These are phyloP conservation scores for Stictonetta naevosa DNA, from an alignment of 2,113 vertebrate species.

Conservation along the genomic window DNA sequence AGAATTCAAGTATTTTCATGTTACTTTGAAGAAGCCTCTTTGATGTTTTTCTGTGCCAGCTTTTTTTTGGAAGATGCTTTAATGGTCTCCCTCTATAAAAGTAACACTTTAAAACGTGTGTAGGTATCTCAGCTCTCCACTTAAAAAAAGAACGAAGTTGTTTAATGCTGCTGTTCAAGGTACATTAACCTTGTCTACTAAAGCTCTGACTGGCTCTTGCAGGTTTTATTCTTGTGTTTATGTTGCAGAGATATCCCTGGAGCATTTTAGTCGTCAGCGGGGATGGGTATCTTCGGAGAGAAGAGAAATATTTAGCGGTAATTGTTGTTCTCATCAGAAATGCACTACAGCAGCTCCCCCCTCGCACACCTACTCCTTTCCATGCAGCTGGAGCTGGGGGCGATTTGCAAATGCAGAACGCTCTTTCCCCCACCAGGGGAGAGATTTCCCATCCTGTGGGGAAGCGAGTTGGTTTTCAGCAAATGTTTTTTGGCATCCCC, in stretches of 20 bases:
- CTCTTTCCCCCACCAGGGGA: not conserved
- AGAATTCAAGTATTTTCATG: not conserved
- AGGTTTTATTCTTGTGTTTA: slow-evolving; percentile 62
- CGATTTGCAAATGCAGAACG: not conserved
- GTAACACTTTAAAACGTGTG: not conserved
- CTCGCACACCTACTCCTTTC: not conserved
- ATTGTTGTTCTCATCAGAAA: slow-evolving; percentile 40
- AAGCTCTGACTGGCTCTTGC: slow-evolving; percentile 58
- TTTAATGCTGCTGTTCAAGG: slow-evolving; percentile 66
- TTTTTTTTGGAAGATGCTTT: slow-evolving; percentile 63
- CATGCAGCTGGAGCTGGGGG: not conserved
- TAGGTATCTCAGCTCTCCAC: slow-evolving; percentile 40
- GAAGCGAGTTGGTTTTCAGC: not conserved
- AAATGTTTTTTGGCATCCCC: not conserved
- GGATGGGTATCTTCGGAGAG: slow-evolving; percentile 23
- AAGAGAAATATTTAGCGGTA: slow-evolving; percentile 29
- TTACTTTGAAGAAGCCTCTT: slow-evolving; percentile 62
- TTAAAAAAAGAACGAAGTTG: slow-evolving; percentile 47
- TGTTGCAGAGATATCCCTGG: slow-evolving; percentile 55
- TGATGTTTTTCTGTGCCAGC: slow-evolving; percentile 40
- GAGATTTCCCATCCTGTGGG: not conserved
- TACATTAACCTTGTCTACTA: slow-evolving; percentile 67
- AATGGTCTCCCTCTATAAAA: slow-evolving; percentile 42
- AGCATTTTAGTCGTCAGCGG: slow-evolving; percentile 12
- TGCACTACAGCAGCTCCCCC: not conserved